Percentiles rank a stretch among this genome's conserved stretches.
These are phyloP conservation scores for Channa argus DNA, from an alignment of 2,113 vertebrate species.

Conservation along the genomic window DNA sequence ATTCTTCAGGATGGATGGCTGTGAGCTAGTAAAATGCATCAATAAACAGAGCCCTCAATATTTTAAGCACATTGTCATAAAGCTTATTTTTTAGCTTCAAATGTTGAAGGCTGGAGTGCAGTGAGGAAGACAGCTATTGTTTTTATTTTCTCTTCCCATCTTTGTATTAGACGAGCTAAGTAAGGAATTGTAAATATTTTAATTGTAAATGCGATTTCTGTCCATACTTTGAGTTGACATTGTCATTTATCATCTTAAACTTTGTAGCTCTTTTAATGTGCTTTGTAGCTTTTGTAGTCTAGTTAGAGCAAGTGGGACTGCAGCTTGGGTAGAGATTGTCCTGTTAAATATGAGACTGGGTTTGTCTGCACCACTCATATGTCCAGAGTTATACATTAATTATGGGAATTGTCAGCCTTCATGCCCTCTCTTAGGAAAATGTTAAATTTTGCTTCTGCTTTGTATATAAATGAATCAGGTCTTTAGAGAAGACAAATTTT, in stretches of 20 bases:
- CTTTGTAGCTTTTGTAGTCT: too few species aligned
- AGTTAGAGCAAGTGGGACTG: too few species aligned
- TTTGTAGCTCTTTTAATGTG: too few species aligned
- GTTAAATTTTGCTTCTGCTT: background rate
- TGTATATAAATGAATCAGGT: background rate
- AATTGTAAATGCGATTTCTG: too few species aligned
- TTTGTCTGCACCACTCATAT: background rate
- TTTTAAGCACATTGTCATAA: background rate
- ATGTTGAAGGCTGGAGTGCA: background rate
- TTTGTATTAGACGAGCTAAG: too few species aligned
- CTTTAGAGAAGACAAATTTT: background rate
- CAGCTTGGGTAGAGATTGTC: too few species aligned
- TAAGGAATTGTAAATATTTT: too few species aligned
- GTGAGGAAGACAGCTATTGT: too few species aligned
- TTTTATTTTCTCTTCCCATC: too few species aligned
- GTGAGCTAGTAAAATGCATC: conserved; percentile 2
- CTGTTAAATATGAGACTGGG: too few species aligned
- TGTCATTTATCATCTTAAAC: too few species aligned
- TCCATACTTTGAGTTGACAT: too few species aligned
- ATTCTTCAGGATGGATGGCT: background rate
- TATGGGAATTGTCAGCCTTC: background rate
- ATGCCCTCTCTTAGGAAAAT: background rate
- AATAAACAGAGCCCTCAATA: background rate
- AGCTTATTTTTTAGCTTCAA: background rate
- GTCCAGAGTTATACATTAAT: background rate